These are phyloP conservation scores for Drosophila fuyamai DNA, from an alignment of 1,140 invertebrate genomes.

Conservation along the genomic window DNA sequence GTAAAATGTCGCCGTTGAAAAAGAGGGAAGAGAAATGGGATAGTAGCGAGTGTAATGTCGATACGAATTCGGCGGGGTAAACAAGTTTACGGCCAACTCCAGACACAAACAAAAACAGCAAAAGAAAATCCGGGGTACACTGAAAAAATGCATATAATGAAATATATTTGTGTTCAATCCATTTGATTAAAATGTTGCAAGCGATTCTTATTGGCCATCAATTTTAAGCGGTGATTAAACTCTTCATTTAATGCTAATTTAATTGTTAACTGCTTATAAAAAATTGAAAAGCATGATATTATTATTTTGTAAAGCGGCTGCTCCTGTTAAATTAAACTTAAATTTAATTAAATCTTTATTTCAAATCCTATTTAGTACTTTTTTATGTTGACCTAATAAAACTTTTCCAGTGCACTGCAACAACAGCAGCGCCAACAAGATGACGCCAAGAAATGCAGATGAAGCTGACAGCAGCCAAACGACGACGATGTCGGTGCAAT, in stretches of 20 bases:
- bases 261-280: no score
- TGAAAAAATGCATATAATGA: background rate
- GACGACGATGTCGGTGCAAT: constrained; percentile 31
- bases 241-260: no score
- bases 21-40: constrained; percentile 20
- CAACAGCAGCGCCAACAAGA: constrained; percentile 25
- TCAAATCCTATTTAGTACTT: no score
- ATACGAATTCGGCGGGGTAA: constrained; percentile 58
- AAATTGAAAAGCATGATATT: no score
- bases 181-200: no score
- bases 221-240: no score
- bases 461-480: constrained; percentile 67
- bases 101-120: constrained; percentile 46
- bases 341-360: no score
- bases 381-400: no score
- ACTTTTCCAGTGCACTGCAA: constrained; percentile 13
- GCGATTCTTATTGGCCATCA: no score
- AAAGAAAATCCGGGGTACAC: constrained; percentile 2
- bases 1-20: constrained; percentile 72
- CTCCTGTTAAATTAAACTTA: no score
- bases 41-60: constrained; percentile 61
- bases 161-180: no score
- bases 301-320: no score
- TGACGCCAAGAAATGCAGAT: constrained; percentile 79
- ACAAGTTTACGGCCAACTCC: constrained; percentile 72